Base-by-base conservation (phyloP, 2,113 vertebrate species). In the Engystomops pustulosus region DNA sequence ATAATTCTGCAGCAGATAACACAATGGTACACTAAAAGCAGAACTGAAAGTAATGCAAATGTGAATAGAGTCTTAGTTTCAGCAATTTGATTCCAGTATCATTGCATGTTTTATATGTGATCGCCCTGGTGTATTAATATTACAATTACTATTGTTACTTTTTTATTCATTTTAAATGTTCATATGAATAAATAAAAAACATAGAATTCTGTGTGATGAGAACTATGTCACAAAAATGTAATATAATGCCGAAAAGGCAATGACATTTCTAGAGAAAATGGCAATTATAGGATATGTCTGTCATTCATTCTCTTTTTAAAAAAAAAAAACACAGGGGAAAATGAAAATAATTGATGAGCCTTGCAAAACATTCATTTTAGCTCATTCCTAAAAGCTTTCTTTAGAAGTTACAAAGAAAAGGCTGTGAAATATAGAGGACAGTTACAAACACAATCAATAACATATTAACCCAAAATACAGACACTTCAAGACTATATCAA, bases 181-280 rank as follows among this genome's bases (percentile, higher is more conserved):
- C 12, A 41, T 47, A 45, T 25, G 25, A 74, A 14, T 72, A 74
- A 17, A 30, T 18, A 47, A 5, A 49, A 74, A 71, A 30, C 11
- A 1, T 27, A 10, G 18, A 15, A 30, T 49, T 45, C 30, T 45
- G 44, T 74, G 44, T 17, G 25, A 17, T 72, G 41, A 25, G 3
- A 47, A 8, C 41, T 27, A 15, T 49, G 70, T 36, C 25, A 8
- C 23, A 74, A 47, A 27, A 25, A 77, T 55, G 51, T 55, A 77
- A 77, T 77, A 55, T 77, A 55, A 53, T 55, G 49, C 49, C 55
- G 30, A 58, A 53, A 77, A 23, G 49, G 30, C 74, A 44, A n/a
- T 79, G 53, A 79, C 76, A 79, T 79, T 79, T 79, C 36, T 62
- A 23, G 8, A 60, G 51, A 41, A 23, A 79, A 79, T 79, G 49